Conservation (phyloP, 2,797 vertebrate genomes). For the Sebastes diaconus region DNA sequence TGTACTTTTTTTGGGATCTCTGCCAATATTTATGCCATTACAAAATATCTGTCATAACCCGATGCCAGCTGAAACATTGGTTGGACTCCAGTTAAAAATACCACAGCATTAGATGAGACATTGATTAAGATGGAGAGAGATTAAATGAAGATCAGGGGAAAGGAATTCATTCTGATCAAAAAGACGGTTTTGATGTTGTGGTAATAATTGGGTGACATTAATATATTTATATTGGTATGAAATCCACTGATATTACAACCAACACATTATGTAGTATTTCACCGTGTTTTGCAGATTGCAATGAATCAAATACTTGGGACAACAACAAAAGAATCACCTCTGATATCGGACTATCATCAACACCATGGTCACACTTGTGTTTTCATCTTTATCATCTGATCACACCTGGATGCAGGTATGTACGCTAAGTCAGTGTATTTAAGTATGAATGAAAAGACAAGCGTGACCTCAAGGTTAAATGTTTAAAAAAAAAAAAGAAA, state of each 20-base stretch:
- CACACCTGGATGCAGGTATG: neutral
- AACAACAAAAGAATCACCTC: neutral
- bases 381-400: neutral
- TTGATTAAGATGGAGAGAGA: neutral
- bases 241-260: neutral
- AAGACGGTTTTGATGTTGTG: neutral
- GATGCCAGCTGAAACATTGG: neutral
- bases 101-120: neutral
- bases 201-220: neutral
- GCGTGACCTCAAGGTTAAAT: neutral
- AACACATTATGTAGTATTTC: neutral
- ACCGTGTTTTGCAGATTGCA: neutral
- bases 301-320: neutral
- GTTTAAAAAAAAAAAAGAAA: neutral
- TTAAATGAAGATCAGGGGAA: neutral
- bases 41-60: neutral
- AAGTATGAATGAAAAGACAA: neutral
- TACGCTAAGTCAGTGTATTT: neutral
- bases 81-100: conserved; percentile 24
- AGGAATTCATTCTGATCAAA: neutral
- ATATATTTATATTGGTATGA: neutral
- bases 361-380: neutral
- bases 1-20: neutral
- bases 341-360: fast-evolving
- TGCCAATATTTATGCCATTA: neutral